Evolutionary conservation across 2,888 invertebrate genomes (phyloP), one percentile per base, ranked within the genome.

Genomic region (Nysson spinosus): DNA sequence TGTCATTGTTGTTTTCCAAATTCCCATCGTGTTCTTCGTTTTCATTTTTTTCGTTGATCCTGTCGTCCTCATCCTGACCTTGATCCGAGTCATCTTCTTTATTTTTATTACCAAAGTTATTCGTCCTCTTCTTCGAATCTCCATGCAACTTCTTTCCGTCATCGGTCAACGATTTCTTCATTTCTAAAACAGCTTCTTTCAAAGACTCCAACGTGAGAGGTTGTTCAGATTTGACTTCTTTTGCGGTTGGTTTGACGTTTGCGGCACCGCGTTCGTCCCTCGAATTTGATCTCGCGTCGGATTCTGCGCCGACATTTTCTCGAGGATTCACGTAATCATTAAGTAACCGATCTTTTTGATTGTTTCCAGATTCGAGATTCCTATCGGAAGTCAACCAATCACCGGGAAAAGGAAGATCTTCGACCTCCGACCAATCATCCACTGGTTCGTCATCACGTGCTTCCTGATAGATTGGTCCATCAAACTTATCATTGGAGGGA

Each of bases 171-270:
- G 66, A 80, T 19, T 73, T 68, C 19, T 49, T 76, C 34, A 80
- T 43, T 39, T 80, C 68, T 20, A 80, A 40, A 16, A 82, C 54
- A 14, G 71, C 78, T 46, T 74, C 64, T 24, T 75, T 81, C 19
- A 83, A 57, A 6, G 81, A 70, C 7, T 75, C 80, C 12, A 82
- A 52, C 4, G 80, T 71, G 12, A 54, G 39, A 5, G 50, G 6
- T 4, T 11, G 35, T 1, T 32, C 26, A n/a, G n/a, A n/a, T n/a
- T n/a, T n/a, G n/a, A n/a, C n/a, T n/a, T n/a, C 12, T 35, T 24
- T 14, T 44, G 52, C 19, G 26, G 4, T 3, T 37, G 37, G 9
- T 55, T 17, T 5, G n/a, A n/a, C n/a, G n/a, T n/a, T n/a, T n/a
- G n/a, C n/a, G n/a, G n/a, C n/a, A 7, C 9, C 9, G 9, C 24